These are phyloP conservation scores for Megalurothrips usitatus DNA, from an alignment of 2,888 invertebrate genomes.

Conservation along the genomic window DNA sequence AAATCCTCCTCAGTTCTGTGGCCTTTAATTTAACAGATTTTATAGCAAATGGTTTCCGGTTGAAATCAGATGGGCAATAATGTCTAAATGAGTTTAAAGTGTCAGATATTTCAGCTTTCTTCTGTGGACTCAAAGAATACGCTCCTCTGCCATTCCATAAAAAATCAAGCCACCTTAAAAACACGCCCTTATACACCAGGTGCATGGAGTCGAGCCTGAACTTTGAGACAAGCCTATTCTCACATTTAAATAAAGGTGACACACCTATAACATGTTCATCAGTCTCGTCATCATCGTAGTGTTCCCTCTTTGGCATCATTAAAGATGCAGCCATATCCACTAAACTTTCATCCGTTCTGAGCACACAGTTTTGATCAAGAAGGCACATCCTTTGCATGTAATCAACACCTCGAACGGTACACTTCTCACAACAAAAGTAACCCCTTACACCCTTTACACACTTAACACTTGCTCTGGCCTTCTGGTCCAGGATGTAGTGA, in stretches of 20 bases:
- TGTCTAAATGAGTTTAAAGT: neutral
- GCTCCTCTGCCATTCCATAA: neutral
- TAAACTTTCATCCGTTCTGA: neutral
- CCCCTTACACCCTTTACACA: conserved; percentile 3
- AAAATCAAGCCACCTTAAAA: neutral
- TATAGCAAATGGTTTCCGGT: neutral
- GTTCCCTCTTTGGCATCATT: neutral
- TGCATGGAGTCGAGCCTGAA: neutral
- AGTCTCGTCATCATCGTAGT: neutral
- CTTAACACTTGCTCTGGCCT: neutral
- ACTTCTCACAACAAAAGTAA: neutral
- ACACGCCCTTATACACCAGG: neutral
- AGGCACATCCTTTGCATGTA: neutral
- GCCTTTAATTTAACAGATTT: neutral
- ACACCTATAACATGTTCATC: neutral
- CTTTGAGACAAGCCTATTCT: neutral
- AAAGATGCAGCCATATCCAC: neutral
- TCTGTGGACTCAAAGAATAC: neutral
- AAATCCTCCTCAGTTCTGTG: neutral
- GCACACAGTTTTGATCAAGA: neutral
- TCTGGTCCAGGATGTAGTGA: conserved; percentile 2
- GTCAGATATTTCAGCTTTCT: neutral
- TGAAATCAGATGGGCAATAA: neutral
- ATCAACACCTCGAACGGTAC: neutral
- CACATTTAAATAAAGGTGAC: neutral